A percentile compares a stretch with the other conserved stretches of the same genome.
These are phyloP conservation scores for Parnassius orleans DNA, from an alignment of 2,888 invertebrate species.

Conservation along the genomic window DNA sequence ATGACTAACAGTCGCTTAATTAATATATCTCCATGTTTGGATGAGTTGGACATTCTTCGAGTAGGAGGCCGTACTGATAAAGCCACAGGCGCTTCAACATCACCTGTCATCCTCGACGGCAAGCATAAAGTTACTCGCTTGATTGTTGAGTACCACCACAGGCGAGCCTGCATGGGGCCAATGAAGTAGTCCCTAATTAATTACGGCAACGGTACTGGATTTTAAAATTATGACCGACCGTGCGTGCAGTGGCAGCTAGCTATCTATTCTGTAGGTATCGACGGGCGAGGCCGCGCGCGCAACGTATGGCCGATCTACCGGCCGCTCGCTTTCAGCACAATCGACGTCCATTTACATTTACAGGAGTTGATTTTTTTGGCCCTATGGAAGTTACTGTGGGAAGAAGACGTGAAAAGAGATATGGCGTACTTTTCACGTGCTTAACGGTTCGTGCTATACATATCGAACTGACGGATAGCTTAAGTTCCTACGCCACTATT, in stretches of 20 bases:
- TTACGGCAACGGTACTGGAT: constrained; percentile 3
- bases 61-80: not conserved
- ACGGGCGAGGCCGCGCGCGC: constrained; percentile 21
- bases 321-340: not conserved
- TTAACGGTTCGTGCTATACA: constrained; percentile 31
- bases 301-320: constrained; percentile 26
- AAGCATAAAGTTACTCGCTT: constrained; percentile 1
- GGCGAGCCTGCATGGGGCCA: no score
- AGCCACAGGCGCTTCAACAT: not conserved
- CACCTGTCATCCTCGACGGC: constrained; percentile 4
- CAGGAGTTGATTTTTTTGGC: constrained; percentile 30
- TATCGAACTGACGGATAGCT: constrained; percentile 19
- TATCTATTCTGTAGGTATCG: constrained; percentile 26
- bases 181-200: constrained; percentile 2
- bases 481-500: constrained; percentile 18
- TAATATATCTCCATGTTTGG: not conserved
- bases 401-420: constrained; percentile 24
- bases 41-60: not conserved
- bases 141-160: constrained; percentile 1
- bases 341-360: constrained; percentile 25
- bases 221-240: constrained; percentile 25
- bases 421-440: constrained; percentile 32
- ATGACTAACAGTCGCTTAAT: not conserved
- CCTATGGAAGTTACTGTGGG: constrained; percentile 29
- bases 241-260: constrained; percentile 19